Percentiles rank a stretch among this genome's conserved stretches.
Evolutionary conservation across 92 coral and sea anemone species (phyloP).

Genomic region (Porites rus): DNA sequence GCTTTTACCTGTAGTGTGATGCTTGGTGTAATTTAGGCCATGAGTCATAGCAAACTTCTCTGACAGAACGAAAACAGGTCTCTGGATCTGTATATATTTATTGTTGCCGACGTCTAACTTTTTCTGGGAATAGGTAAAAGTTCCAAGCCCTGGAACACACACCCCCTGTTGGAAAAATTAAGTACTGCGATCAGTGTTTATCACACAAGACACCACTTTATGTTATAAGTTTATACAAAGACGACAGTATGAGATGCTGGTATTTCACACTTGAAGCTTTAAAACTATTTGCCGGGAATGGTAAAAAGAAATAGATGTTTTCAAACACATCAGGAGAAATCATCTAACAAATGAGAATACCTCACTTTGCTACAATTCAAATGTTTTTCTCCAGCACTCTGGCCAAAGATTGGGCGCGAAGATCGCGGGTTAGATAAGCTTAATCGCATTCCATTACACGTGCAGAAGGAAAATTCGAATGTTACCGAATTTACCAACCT

Average conservation of each 20-base stretch:
- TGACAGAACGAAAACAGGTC: conserved; percentile 95
- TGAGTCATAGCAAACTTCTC: conserved; percentile 99
- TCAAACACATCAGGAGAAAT: not conserved
- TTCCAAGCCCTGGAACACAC: conserved; percentile 91
- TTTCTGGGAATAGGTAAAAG: conserved; percentile 92
- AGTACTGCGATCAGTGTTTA: not conserved
- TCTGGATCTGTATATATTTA: conserved; percentile 87
- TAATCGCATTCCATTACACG: conserved; percentile 53
- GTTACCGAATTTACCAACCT: conserved; percentile 57
- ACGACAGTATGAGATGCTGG: no score
- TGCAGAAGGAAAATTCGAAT: conserved; percentile 30
- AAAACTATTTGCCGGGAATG: not conserved
- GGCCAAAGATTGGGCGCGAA: not conserved
- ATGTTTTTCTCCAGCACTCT: not conserved
- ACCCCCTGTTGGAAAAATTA: conserved; percentile 82
- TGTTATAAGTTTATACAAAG: not conserved
- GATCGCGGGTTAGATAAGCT: not conserved
- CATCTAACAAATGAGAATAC: not conserved
- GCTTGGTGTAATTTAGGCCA: conserved; percentile 89
- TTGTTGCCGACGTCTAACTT: conserved; percentile 94
- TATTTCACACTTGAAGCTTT: not conserved
- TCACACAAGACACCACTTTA: not conserved
- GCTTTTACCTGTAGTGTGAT: conserved; percentile 88
- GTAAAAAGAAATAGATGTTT: not conserved
- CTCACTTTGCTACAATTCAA: not conserved